Base-by-base conservation (phyloP, 2,113 vertebrate species). In the Scatophagus argus region DNA sequence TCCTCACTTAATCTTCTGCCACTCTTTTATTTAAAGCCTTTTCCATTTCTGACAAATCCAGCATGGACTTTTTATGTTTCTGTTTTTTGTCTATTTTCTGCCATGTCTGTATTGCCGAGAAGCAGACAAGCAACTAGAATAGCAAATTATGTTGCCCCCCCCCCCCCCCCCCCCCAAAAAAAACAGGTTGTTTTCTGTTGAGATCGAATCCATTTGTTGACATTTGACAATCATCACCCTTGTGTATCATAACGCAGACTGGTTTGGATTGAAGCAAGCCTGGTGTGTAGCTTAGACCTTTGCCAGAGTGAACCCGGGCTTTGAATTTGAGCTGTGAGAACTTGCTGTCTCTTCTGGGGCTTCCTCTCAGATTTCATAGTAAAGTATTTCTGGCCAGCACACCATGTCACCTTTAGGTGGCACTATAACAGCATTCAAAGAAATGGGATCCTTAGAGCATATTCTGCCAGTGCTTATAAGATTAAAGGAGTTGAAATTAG, bases 141-240 rank as follows among this genome's bases (percentile, higher is more conserved):
- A n/a, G 34, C 19, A 8, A 41, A 23, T 54, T 32, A 43, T 49
- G 21, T 55, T 49, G 23, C n/a, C n/a, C 8, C 49, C n/a, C 0
- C 27, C 51, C 14, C 19, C 2, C 1, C 0, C n/a, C n/a, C n/a
- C n/a, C n/a, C n/a, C n/a, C n/a, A n/a, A n/a, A n/a, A n/a, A n/a
- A n/a, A 23, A 23, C 13, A 52, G 6, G 17, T 78, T 27, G 32
- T 74, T 79, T 82, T 77, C 32, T 63, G 34, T 77, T 76, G 31
- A 62, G n/a, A 64, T 66, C 44, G 0, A 81, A 31, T 69, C 41
- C 47, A 14, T 47, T 61, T 74, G 66, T 83, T 78, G 62, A 88
- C 81, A 74, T 38, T 74, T 75, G 87, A 92, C 90, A 90, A 89
- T 92, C 74, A 88, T 81, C 58, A 17, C 68, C 54, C 6, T 63